Base-by-base conservation (phyloP, 2,888 invertebrate genomes). In the Chromoteleia sp. region DNA sequence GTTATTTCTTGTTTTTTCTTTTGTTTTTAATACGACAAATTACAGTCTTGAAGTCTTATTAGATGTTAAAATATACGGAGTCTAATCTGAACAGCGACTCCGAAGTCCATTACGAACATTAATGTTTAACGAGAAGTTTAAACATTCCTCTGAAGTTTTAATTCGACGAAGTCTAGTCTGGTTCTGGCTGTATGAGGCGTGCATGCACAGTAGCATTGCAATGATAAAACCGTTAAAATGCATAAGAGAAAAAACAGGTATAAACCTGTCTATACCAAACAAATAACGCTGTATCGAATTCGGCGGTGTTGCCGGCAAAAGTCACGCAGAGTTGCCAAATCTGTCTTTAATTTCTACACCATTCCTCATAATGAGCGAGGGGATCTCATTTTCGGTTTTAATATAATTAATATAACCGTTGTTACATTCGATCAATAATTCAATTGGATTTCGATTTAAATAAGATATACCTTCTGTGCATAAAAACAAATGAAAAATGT, bases 171-270 rank as follows among this genome's bases (percentile, higher is more conserved):
- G 58, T 70, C 58, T 43, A 50, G 17, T 58, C 68, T 70, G 54
- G 48, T 33, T 70, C 17, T 54, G 21, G 17, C n/a, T 39, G 17
- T 25, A 65, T 48, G 48, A 65, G 17, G 7, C 17, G 21, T 12
- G 19, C 14, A 12, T 52, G 52, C 36, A 63, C 39, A 45, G 52
- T 73, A 43, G 73, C 56, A 30, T 3, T 73, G 61, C 52, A 75
- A 67, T 58, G 67, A 50, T 50, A 63, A 67, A 74, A 75, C 58
- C 74, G 58, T 75, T 68, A 68, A 59, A 76, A 68, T 76, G 76
- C 68, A 76, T 75, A 63, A 52, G 33, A 67, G n/a, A 75, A 48
- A 58, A 75, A 65, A 39, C 58, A 67, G 36, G 39, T 50, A 50
- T 45, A 48, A 56, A 75, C 75, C 75, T 67, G 75, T 67, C 65